These are phyloP conservation scores for Myotis brandtii DNA, from an alignment of 2,113 vertebrate species.

Conservation along the genomic window DNA sequence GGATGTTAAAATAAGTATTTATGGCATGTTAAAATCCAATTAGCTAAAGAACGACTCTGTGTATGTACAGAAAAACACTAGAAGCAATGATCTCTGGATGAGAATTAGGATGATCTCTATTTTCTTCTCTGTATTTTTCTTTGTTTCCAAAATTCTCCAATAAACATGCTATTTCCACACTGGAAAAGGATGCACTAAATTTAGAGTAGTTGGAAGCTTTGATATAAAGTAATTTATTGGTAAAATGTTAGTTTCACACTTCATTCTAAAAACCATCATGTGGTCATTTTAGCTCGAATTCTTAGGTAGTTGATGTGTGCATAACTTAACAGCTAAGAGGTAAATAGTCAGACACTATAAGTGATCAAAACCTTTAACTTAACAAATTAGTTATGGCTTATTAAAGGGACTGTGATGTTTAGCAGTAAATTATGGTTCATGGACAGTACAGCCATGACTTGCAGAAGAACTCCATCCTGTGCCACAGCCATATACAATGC, in stretches of 20 bases:
- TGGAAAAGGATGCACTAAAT: neutral
- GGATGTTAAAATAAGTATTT: neutral
- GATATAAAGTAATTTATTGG: neutral
- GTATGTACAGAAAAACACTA: neutral
- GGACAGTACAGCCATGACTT: neutral
- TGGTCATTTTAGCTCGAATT: neutral
- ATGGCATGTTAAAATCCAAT: neutral
- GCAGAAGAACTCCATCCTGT: neutral
- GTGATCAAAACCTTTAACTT: neutral
- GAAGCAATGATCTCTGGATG: neutral
- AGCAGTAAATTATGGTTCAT: neutral
- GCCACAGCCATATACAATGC: no score
- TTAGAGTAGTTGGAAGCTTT: neutral
- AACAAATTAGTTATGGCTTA: neutral
- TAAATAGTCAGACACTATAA: neutral
- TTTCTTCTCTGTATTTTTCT: slow-evolving; percentile 18
- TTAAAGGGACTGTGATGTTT: neutral
- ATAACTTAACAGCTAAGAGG: neutral
- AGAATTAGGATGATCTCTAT: neutral
- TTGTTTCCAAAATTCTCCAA: slow-evolving; percentile 10
- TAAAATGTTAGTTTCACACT: neutral
- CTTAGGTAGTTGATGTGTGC: neutral
- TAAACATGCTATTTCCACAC: neutral
- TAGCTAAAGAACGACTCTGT: neutral
- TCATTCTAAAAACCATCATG: neutral